Evolutionary conservation across 2,888 invertebrate genomes (phyloP).

Genomic region (Coelinius sp.): DNA sequence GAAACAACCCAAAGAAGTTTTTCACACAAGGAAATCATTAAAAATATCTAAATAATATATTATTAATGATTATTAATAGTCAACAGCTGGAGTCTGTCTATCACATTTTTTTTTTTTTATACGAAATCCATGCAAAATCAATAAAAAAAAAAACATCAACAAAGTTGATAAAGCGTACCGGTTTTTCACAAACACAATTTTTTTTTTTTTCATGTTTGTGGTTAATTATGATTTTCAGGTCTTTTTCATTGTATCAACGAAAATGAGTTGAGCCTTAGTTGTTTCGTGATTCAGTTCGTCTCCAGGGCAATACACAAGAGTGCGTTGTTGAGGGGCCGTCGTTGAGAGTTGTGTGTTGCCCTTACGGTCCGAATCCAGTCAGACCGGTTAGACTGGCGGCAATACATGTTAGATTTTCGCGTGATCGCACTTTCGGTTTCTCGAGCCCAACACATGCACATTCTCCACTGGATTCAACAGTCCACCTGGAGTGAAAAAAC

Average conservation of each 20-base stretch:
- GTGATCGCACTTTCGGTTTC: constrained; percentile 72
- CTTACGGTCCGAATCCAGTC: constrained; percentile 66
- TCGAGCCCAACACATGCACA: constrained; percentile 57
- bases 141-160: too few relatives aligned
- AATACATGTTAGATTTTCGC: constrained; percentile 69
- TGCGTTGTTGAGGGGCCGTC: constrained; percentile 26
- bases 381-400: constrained; percentile 68
- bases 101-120: too few relatives aligned
- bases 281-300: constrained; percentile 19
- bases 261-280: constrained; percentile 13
- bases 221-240: too few relatives aligned
- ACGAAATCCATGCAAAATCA: too few relatives aligned
- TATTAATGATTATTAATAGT: too few relatives aligned
- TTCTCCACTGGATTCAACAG: neutral
- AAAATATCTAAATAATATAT: too few relatives aligned
- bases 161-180: too few relatives aligned
- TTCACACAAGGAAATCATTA: too few relatives aligned
- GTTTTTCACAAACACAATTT: neutral
- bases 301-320: constrained; percentile 13
- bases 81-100: too few relatives aligned
- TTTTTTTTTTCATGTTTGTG: neutral
- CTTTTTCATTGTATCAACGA: neutral
- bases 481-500: constrained; percentile 16
- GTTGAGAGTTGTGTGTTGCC: constrained; percentile 28
- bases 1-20: too few relatives aligned